Conservation (phyloP, 2,113 vertebrate genomes). For the Hydropotes inermis region DNA sequence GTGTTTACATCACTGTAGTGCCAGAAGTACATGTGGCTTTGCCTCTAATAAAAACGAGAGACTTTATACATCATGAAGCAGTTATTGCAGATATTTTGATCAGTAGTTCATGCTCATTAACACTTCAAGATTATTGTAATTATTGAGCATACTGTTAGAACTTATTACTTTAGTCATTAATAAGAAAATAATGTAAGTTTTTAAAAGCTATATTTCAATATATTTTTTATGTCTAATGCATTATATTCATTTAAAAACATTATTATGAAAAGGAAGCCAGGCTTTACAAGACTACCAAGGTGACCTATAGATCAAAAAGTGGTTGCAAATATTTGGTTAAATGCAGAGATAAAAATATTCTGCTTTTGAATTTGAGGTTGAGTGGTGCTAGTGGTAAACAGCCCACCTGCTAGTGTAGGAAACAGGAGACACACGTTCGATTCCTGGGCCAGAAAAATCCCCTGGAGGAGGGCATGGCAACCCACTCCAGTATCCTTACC, state of each 20-base stretch:
- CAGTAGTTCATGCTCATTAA: background rate
- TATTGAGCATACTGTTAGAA: background rate
- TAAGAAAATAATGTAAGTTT: background rate
- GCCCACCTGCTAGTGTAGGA: background rate
- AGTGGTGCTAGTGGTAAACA: background rate
- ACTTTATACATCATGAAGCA: background rate
- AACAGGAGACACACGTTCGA: background rate
- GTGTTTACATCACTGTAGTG: background rate
- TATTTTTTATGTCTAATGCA: background rate
- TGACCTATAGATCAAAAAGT: background rate
- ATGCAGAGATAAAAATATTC: background rate
- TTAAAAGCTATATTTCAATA: background rate
- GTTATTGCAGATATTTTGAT: background rate
- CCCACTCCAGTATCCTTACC: background rate
- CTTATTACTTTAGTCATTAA: background rate
- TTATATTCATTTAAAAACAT: background rate
- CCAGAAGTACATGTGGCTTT: background rate
- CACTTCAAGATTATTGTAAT: background rate
- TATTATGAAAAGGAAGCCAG: background rate
- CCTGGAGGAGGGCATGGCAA: background rate
- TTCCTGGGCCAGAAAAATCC: background rate
- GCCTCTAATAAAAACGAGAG: background rate
- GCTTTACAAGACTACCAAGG: background rate
- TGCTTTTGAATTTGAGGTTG: background rate
- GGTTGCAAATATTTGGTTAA: background rate